These are phyloP conservation scores for Apodemia zela DNA, from an alignment of 2,888 invertebrate genomes.

Conservation along the genomic window DNA sequence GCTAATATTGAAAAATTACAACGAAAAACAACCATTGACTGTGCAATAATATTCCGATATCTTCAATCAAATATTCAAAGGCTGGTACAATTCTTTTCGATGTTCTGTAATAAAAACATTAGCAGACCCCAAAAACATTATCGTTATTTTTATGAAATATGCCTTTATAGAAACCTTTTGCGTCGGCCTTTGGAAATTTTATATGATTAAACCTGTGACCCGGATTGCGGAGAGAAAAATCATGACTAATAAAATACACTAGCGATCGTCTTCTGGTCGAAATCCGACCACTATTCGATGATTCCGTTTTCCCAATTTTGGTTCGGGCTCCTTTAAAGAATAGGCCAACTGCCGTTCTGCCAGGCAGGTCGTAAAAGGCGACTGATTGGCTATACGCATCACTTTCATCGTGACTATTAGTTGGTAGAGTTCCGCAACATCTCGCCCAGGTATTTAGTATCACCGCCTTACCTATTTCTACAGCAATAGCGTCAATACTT, in stretches of 20 bases:
- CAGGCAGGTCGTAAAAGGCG: too few relatives aligned
- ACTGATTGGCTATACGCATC: too few relatives aligned
- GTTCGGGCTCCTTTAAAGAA: too few relatives aligned
- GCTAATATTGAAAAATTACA: slow-evolving; percentile 43
- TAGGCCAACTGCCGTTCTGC: too few relatives aligned
- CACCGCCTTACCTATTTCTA: too few relatives aligned
- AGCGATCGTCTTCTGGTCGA: too few relatives aligned
- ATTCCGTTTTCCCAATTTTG: too few relatives aligned
- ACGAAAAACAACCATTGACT: slow-evolving; percentile 69
- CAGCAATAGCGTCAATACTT: too few relatives aligned
- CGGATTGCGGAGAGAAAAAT: background rate
- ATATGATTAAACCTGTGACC: background rate
- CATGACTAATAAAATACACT: background rate
- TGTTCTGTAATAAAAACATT: slow-evolving; percentile 9
- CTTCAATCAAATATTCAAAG: slow-evolving; percentile 46
- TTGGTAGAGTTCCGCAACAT: too few relatives aligned
- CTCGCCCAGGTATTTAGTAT: too few relatives aligned
- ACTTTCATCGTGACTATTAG: too few relatives aligned
- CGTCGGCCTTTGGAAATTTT: slow-evolving; percentile 2
- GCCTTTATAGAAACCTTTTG: slow-evolving; percentile 17
- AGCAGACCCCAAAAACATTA: slow-evolving; percentile 19
- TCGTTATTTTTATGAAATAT: slow-evolving; percentile 19
- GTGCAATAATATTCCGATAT: slow-evolving; percentile 52
- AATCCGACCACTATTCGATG: too few relatives aligned
- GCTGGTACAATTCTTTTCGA: slow-evolving; percentile 26